Evolutionary conservation across 2,113 vertebrate species (phyloP), one percentile per base, ranked within the genome.

Genomic region (Semnopithecus entellus): DNA sequence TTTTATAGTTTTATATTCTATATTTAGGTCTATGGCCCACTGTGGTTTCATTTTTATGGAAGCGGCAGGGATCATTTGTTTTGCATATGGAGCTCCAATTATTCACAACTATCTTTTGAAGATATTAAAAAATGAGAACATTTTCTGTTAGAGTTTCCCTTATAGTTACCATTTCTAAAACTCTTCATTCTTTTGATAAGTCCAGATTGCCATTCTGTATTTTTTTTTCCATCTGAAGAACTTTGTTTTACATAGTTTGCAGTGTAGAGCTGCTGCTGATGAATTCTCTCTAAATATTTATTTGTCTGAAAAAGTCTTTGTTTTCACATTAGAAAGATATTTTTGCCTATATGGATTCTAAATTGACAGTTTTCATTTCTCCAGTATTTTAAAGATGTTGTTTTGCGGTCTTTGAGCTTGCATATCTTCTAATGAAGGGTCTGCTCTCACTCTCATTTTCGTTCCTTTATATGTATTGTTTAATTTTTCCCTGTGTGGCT

Each of bases 251-350:
- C 43, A 50, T 94, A 86, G 93, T 17, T 78, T 96, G 16, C 81
- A 57, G 61, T 72, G 35, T 38, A 73, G 55, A 45, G 59, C 66
- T 92, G 75, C 30, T 88, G 6, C n/a, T 75, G 38, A 22, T 79
- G 25, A 84, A 85, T 83, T 93, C 20, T 68, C 68, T 72, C 13
- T 4, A 13, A 61, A 91, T 38, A 90, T 91, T 95, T 57, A 30
- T 83, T 32, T 88, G 40, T 91, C n/a, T 50, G 55, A 84, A 84
- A 93, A 79, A 75, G 11, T n/a, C 27, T 87, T 96, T 73, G n/a
- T 30, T 48, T 95, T 93, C 87, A 85, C 79, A 8, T 78, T 95
- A 79, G 30, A 88, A 92, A 93, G 76, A 50, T 78, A 82, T 72
- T 93, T 95, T 87, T 81, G 76, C 32, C 52, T 52, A 52, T 17